Evolutionary conservation across 2,113 vertebrate species (phyloP), one percentile per base, ranked within the genome.

Genomic region (Neolamprologus sp.): DNA sequence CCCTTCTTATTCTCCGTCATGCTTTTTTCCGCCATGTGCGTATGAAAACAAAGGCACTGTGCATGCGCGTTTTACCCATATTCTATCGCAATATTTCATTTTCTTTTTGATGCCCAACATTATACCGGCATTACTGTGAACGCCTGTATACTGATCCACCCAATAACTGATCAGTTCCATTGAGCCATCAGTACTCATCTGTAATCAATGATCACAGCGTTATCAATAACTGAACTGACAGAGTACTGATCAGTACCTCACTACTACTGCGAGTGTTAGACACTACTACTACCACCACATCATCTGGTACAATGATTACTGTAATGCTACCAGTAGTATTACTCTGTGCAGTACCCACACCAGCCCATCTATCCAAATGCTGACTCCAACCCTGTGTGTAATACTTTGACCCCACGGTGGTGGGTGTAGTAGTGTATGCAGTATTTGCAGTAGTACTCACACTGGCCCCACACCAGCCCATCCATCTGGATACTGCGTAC

Each of bases 401-500:
- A 42, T 45, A 73, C 68, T 73, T 6, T 26, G 9, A 65, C 10
- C 60, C 33, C 13, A 42, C n/a, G 26, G 42, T 28, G 16, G 40
- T 19, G 16, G 2, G 45, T 17, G 40, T 49, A 28, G 14, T 31
- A 75, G n/a, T 71, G 21, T 26, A 73, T 23, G 37, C n/a, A 37
- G 33, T 16, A 26, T 33, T 6, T 55, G 13, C 9, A 33, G 8
- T 4, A 14, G 7, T 23, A 21, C 51, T 98, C 96, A 99, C 99
- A 99, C 31, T 98, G 97, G 82, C 98, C 99, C 99, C 99, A 99
- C 55, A 99, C 91, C 81, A 99, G 96, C 89, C 99, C 99, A 1
- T 99, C 98, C 88, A 97, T 96, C 85, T 97, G 96, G 71, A 99
- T 97, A 84, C 96, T 99, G 84, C 99, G 95, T 9, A 99, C 99